Evolutionary conservation across 2,113 vertebrate genomes (phyloP).

Genomic region (Trachemys scripta): DNA sequence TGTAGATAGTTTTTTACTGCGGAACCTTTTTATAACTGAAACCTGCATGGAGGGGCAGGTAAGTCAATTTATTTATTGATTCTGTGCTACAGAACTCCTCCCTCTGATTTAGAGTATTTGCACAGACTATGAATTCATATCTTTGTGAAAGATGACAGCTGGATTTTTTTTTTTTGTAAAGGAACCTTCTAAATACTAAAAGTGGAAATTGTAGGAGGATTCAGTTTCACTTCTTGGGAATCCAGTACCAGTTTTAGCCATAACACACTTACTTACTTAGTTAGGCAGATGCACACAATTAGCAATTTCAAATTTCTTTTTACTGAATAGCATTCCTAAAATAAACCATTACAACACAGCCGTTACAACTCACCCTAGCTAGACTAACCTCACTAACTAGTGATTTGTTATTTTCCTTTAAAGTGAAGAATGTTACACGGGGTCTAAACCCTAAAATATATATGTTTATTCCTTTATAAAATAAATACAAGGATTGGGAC

Average conservation of each 20-base stretch:
- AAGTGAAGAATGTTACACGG: not conserved
- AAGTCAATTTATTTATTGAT: too few species aligned
- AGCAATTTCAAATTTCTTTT: too few species aligned
- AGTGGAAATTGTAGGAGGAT: not conserved
- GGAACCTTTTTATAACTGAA: too few species aligned
- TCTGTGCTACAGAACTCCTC: too few species aligned
- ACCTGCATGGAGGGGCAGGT: too few species aligned
- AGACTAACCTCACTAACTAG: not conserved
- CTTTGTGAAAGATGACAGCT: not conserved
- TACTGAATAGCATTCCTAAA: too few species aligned
- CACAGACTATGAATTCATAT: not conserved
- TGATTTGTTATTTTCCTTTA: not conserved
- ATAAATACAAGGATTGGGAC: not conserved
- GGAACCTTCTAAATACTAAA: not conserved
- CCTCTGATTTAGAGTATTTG: too few species aligned
- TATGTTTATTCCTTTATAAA: not conserved
- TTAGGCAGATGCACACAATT: too few species aligned
- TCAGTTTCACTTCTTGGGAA: not conserved
- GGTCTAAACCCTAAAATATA: not conserved
- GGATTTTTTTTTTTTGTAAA: not conserved
- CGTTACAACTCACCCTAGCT: too few species aligned
- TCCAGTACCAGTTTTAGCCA: not conserved
- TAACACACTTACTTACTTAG: not conserved
- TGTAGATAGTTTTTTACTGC: not conserved
- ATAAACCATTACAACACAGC: too few species aligned